Evolutionary conservation across 2,797 vertebrate species (phyloP).

Genomic region (Phataginus tricuspis): DNA sequence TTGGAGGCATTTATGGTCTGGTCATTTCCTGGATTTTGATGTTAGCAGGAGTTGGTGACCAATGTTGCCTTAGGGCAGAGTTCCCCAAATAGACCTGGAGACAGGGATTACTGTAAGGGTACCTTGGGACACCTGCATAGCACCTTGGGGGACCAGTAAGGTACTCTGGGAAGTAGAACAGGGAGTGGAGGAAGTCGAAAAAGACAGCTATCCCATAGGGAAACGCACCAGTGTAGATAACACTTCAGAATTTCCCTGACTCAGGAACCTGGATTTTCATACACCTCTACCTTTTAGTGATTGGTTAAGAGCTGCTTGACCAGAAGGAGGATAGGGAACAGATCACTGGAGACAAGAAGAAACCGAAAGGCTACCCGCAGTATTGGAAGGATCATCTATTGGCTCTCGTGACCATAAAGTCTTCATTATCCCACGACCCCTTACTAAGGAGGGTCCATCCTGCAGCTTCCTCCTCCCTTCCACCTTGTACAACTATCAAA

Average conservation of each 20-base stretch:
- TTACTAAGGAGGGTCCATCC: not conserved
- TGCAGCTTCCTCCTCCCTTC: not conserved
- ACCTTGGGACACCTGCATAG: not conserved
- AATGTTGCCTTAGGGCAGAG: not conserved
- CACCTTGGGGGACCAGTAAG: not conserved
- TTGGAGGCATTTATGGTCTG: not conserved
- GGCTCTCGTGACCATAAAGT: not conserved
- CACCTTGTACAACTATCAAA: not conserved
- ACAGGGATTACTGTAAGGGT: not conserved
- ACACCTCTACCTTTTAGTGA: not conserved
- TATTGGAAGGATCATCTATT: not conserved
- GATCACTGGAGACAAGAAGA: not conserved
- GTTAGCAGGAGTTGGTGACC: not conserved
- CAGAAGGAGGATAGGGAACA: not conserved
- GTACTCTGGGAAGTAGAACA: not conserved
- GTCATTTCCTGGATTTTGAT: not conserved
- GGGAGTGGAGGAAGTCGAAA: not conserved
- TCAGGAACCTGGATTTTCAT: not conserved
- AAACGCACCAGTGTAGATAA: rapidly evolving
- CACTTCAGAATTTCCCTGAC: too few relatives aligned
- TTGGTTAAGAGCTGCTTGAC: not conserved
- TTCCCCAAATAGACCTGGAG: not conserved
- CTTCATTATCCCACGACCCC: not conserved
- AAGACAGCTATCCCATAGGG: not conserved
- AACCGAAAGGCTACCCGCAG: rapidly evolving